A percentile compares a stretch with the other conserved stretches of the same genome.
Evolutionary conservation across 2,113 vertebrate species (phyloP).

Genomic region (Strix uralensis): DNA sequence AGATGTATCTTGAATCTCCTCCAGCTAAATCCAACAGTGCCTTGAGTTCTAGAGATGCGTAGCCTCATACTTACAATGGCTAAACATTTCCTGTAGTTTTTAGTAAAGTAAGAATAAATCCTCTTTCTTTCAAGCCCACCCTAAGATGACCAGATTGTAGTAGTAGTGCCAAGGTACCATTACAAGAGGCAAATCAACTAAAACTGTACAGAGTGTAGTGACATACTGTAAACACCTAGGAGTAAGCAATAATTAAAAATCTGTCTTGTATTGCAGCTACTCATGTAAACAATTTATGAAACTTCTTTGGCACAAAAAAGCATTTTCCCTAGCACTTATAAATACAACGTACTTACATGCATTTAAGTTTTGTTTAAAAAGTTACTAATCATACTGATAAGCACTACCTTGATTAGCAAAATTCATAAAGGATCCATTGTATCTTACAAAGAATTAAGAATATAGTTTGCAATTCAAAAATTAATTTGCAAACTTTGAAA

Average conservation of each 20-base stretch:
- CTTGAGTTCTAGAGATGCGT: neutral
- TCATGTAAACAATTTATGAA: slow-evolving; percentile 75
- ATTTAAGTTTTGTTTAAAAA: slow-evolving; percentile 43
- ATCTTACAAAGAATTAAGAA: slow-evolving; percentile 63
- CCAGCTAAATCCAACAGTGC: neutral
- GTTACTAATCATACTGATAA: slow-evolving; percentile 24
- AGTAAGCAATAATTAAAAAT: slow-evolving; percentile 51
- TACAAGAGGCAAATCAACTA: slow-evolving; percentile 32
- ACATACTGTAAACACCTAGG: slow-evolving; percentile 50
- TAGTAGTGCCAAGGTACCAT: slow-evolving; percentile 22
- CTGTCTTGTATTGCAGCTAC: slow-evolving; percentile 53
- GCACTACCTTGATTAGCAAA: slow-evolving; percentile 48
- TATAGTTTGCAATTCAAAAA: slow-evolving; percentile 55
- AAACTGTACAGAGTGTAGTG: slow-evolving; percentile 4
- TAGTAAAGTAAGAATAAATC: neutral
- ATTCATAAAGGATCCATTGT: slow-evolving; percentile 41
- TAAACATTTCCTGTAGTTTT: neutral
- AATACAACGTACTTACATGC: slow-evolving; percentile 53
- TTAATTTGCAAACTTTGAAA: slow-evolving; percentile 35
- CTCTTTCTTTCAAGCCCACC: slow-evolving; percentile 14
- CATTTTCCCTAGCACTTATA: slow-evolving; percentile 62
- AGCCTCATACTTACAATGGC: neutral
- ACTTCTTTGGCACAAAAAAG: slow-evolving; percentile 80
- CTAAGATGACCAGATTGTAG: neutral
- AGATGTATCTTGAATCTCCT: neutral